phyloP scores from a whole-genome alignment of 2,113 vertebrate genomes.

The Megaleporinus macrocephalus region DNA sequence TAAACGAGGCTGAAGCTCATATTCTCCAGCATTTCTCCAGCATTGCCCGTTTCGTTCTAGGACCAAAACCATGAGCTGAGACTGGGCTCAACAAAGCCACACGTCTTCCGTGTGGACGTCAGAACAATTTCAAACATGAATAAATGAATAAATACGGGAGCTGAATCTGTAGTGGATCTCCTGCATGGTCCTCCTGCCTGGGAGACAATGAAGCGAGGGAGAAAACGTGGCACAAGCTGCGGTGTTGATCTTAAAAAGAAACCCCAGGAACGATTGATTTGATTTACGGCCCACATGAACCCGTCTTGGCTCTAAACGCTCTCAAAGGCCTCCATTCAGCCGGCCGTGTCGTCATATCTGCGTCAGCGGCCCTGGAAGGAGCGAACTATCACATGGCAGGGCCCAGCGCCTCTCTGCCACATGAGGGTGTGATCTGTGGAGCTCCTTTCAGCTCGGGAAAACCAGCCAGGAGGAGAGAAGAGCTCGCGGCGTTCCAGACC shows the following conservation, averaged over 20 bases:
- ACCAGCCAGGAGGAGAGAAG: conserved; percentile 16
- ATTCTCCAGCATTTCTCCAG: too few relatives aligned
- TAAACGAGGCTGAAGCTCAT: too few relatives aligned
- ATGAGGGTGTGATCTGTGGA: conserved; percentile 58
- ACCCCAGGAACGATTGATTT: conserved; percentile 45
- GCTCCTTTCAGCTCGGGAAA: conserved; percentile 51
- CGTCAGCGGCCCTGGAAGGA: conserved; percentile 65
- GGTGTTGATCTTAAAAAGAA: conserved; percentile 23
- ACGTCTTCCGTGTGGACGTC: too few relatives aligned
- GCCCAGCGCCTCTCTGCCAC: conserved; percentile 58
- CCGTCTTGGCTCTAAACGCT: conserved; percentile 18
- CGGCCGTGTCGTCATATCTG: conserved; percentile 63
- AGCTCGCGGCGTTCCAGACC: not conserved
- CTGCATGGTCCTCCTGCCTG: not conserved
- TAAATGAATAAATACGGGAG: too few relatives aligned
- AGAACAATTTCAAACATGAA: too few relatives aligned
- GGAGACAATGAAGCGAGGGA: not conserved
- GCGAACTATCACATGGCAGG: conserved; percentile 70
- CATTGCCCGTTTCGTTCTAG: too few relatives aligned
- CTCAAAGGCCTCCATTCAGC: conserved; percentile 69
- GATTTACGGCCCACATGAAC: conserved; percentile 46
- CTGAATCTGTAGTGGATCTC: not conserved
- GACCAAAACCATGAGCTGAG: too few relatives aligned
- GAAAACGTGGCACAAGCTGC: not conserved
- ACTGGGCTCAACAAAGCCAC: too few relatives aligned